phyloP scores from a whole-genome alignment of 1,140 invertebrate species.

The Paracyclopina nana region DNA sequence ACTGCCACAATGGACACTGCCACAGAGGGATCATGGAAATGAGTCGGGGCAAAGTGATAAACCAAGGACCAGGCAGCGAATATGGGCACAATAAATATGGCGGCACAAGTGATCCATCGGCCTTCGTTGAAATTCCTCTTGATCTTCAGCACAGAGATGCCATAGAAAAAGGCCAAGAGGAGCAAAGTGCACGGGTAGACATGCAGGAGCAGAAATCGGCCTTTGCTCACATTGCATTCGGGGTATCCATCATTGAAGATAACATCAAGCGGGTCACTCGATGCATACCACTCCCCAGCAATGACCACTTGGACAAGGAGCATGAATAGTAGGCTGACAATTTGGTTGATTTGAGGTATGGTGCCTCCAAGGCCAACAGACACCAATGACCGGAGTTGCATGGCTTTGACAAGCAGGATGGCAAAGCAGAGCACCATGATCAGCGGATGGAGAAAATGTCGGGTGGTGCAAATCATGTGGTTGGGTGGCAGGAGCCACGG shows the following conservation, averaged over 20 bases:
- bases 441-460: constrained; percentile 22
- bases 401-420: constrained; percentile 26
- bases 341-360: constrained; percentile 23
- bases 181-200: constrained; percentile 24
- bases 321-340: constrained; percentile 26
- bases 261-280: constrained; percentile 15
- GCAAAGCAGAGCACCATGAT: constrained; percentile 24
- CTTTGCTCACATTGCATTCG: constrained; percentile 2
- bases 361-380: constrained; percentile 25
- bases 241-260: constrained; percentile 5
- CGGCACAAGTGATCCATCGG: constrained; percentile 23
- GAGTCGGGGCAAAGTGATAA: constrained; percentile 21
- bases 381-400: constrained; percentile 25
- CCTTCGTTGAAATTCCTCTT: constrained; percentile 25
- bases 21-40: constrained; percentile 22
- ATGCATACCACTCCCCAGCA: constrained; percentile 25
- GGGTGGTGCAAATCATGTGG: background rate
- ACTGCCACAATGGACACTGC: constrained; percentile 23
- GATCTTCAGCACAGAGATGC: constrained; percentile 24
- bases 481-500: constrained; percentile 12
- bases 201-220: constrained; percentile 24
- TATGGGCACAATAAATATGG: constrained; percentile 23
- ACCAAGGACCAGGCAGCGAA: constrained; percentile 23
- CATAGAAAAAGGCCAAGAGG: constrained; percentile 23
- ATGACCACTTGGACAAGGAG: constrained; percentile 26